Base-by-base conservation (phyloP, 2,113 vertebrate genomes). In the Plectropomus leopardus region DNA sequence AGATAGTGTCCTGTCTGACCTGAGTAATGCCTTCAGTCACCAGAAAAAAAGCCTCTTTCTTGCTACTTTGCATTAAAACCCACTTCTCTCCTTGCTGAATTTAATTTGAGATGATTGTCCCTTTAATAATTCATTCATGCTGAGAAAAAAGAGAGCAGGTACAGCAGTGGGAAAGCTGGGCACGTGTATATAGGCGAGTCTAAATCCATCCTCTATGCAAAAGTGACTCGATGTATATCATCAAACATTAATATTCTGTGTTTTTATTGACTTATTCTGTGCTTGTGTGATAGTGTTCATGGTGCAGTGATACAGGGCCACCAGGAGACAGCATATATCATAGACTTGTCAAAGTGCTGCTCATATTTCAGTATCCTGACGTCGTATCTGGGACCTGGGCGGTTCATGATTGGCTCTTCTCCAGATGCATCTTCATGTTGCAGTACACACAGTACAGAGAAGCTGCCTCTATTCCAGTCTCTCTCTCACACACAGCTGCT, bases 121-220 rank as follows among this genome's bases (percentile, higher is more conserved):
- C n/a, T 79, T 91, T 68, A 92, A 90, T 93, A 87, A 92, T 93
- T 88, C 15, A 93, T 84, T 50, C 50, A 65, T 10, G 23, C n/a
- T 28, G 32, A 57, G 34, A 47, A 42, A 72, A 67, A 84, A 17
- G 21, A 64, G 63, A 48, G 51, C 23, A 71, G 76, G 53, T 80
- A 40, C 17, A 59, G 47, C 34, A 17, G 34, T 15, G 13, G 42
- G 51, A 59, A 51, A 65, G 42, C 51, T 34, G 50, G 42, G 63
- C 55, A 50, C 57, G 5, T 19, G 47, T 3, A 58, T 19, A 23
- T 42, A 3, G 28, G 67, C 1, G 0, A 61, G 23, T 5, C 45
- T 59, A 17, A 64, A 86, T 57, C 10, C 59, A n/a, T n/a, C n/a
- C 34, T 2, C 34, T 14, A 7, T 16, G 17, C 0, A 9, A 69